Base-by-base conservation (phyloP, 2,797 vertebrate genomes). In the Hydrolagus colliei region DNA sequence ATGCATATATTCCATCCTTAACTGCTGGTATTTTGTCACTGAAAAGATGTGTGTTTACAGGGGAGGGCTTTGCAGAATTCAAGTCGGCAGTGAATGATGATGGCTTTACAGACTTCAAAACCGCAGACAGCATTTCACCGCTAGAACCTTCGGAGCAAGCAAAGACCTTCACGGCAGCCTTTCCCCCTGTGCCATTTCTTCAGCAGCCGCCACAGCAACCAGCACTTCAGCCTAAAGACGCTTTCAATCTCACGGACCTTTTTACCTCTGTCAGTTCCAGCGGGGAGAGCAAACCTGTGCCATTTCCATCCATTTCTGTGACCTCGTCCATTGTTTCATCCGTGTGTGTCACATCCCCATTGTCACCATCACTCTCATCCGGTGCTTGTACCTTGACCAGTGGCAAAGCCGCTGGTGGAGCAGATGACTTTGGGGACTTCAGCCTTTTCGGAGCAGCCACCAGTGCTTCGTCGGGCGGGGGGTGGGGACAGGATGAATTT, bases 51-150 rank as follows among this genome's bases (percentile, higher is more conserved):
- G 71, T 84, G 0, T 90, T 90, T 86, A 59, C 93, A 99, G 97
- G 96, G 87, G 97, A 99, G 89, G 95, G 94, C 92, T 98, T 97
- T 91, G 93, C 96, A 88, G 97, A 98, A 92, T 97, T 98, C 94
- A 96, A 96, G 91, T 95, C 96, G 87, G 88, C 93, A 88, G 93
- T 94, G 87, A 87, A 93, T 4, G 97, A 98, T 52, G 98, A 98
- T 74, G 95, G 97, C 89, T 99, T 99, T 95, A 97, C 97, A 88
- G 97, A 98, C 94, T 98, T 98, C 92, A 99, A 99, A 95, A 99
- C 98, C 11, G 97, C 97, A 41, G 96, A 98, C 94, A 97, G 95
- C 90, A 16, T 97, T 91, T 98, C 97, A 89, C 97, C 97, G 32
- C 87, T 99, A 97, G 97, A 98, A 75, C 94, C 95, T 9, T 92